Conservation (phyloP, 2,797 vertebrate genomes). For the Scyliorhinus canicula region DNA sequence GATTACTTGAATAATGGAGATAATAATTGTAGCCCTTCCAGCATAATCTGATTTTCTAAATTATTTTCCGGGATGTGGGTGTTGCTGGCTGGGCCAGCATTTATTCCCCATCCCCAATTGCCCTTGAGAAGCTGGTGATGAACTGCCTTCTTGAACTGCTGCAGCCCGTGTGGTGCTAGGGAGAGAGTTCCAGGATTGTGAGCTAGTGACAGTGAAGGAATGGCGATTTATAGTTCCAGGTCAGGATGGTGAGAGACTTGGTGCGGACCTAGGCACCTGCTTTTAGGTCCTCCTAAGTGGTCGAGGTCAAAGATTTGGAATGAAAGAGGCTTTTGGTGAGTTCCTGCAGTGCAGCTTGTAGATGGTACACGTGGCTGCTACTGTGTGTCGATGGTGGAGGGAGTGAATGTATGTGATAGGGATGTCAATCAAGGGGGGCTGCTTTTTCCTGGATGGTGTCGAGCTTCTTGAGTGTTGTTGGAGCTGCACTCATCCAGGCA, state of each 20-base stretch:
- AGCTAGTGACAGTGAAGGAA: not conserved
- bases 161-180: not conserved
- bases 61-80: not conserved
- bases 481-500: not conserved
- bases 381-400: not conserved
- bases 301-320: not conserved
- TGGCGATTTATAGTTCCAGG: not conserved
- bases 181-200: not conserved
- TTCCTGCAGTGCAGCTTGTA: not conserved
- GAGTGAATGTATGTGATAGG: too few species aligned
- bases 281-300: not conserved
- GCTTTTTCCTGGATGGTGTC: not conserved
- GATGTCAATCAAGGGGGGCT: not conserved
- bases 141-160: not conserved
- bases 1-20: too few species aligned
- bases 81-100: not conserved
- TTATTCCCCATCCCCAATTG: not conserved
- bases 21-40: not conserved
- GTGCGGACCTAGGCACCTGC: not conserved
- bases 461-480: not conserved
- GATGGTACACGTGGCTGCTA: not conserved
- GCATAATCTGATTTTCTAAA: not conserved
- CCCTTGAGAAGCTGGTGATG: not conserved
- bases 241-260: not conserved
- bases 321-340: not conserved